These are phyloP conservation scores for Ceyx melanurus DNA, from an alignment of 2,113 vertebrate genomes.

Conservation along the genomic window DNA sequence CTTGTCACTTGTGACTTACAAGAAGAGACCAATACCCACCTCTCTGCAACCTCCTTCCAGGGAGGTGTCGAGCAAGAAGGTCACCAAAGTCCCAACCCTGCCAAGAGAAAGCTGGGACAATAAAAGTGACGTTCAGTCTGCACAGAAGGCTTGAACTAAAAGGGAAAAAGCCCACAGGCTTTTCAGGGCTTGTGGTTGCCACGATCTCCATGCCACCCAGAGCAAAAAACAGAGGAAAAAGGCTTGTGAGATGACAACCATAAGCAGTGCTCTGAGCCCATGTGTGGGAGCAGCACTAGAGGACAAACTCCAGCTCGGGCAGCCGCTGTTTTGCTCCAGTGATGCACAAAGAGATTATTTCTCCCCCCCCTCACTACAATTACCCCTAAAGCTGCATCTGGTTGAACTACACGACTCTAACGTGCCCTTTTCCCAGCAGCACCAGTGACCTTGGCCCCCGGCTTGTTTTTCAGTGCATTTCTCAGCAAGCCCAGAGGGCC, in stretches of 20 bases:
- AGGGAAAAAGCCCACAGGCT: neutral
- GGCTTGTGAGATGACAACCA: neutral
- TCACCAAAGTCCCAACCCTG: neutral
- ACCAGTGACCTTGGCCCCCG: rapidly evolving
- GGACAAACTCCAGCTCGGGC: neutral
- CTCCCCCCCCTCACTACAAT: too few relatives aligned
- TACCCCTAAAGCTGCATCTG: neutral
- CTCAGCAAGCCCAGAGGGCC: neutral
- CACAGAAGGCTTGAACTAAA: neutral
- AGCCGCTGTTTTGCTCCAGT: neutral
- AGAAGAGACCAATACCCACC: too few relatives aligned
- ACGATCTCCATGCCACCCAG: rapidly evolving
- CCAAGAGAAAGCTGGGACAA: rapidly evolving
- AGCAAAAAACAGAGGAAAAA: rapidly evolving
- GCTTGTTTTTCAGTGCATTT: neutral
- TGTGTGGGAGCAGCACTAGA: rapidly evolving
- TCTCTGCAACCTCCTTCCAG: too few relatives aligned
- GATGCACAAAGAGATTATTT: too few relatives aligned
- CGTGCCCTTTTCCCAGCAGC: neutral
- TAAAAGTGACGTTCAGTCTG: rapidly evolving
- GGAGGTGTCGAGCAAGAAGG: too few relatives aligned
- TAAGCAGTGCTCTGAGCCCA: neutral
- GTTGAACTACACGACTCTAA: neutral
- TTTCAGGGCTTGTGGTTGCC: neutral
- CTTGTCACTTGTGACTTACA: too few relatives aligned